These are phyloP conservation scores for Takifugu flavidus DNA, from an alignment of 2,113 vertebrate species.

Conservation along the genomic window DNA sequence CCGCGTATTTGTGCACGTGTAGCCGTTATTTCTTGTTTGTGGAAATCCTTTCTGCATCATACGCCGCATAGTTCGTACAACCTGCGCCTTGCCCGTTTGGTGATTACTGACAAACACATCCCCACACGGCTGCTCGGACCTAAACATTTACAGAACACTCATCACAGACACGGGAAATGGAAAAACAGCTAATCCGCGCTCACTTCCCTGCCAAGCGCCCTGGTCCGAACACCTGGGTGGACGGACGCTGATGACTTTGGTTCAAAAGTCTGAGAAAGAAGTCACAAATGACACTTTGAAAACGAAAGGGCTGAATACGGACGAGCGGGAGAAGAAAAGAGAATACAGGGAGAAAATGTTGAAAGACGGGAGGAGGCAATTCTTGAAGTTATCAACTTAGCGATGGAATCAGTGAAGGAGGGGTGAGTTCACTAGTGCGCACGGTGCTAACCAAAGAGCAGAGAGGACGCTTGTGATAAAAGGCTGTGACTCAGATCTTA, in stretches of 20 bases:
- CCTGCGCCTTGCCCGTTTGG: conserved; percentile 11
- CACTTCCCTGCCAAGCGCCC: conserved; percentile 2
- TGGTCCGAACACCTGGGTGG: conserved; percentile 34
- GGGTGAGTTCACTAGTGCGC: conserved; percentile 15
- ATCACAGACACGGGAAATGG: conserved; percentile 38
- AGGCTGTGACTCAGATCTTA: conserved; percentile 14
- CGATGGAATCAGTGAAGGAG: conserved; percentile 12
- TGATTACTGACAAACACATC: conserved; percentile 47
- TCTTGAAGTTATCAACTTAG: conserved; percentile 1
- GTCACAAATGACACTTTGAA: background rate
- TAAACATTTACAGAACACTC: conserved; percentile 58
- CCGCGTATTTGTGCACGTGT: background rate
- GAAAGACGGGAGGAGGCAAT: conserved; percentile 24
- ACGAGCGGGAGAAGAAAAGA: background rate
- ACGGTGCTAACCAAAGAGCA: conserved; percentile 9
- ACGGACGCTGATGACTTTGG: conserved; percentile 2
- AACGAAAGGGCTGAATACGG: background rate
- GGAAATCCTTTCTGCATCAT: conserved; percentile 29
- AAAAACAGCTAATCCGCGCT: conserved; percentile 34
- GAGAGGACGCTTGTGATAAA: conserved; percentile 9
- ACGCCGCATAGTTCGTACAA: conserved; percentile 16
- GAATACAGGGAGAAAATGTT: conserved; percentile 1
- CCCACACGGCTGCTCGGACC: conserved; percentile 32
- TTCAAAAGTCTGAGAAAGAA: conserved; percentile 11
- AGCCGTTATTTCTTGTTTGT: conserved; percentile 8